Evolutionary conservation across 2,113 vertebrate species (phyloP).

Genomic region (Onychorhynchus coronatus): DNA sequence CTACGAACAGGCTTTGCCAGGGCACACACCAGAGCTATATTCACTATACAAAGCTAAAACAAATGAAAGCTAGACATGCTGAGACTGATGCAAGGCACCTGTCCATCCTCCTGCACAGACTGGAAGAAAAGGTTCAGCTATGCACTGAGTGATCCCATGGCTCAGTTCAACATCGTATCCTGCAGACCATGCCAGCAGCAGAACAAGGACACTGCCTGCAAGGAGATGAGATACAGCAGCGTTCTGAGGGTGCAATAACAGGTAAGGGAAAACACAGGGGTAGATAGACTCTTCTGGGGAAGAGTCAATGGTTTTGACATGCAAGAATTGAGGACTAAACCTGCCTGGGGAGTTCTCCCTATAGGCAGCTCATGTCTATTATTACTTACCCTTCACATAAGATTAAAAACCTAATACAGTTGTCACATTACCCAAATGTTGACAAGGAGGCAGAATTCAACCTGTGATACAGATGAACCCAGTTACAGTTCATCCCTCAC

Average conservation of each 20-base stretch:
- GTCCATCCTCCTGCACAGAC: not conserved
- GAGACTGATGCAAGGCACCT: not conserved
- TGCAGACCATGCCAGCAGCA: not conserved
- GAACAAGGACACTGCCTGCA: not conserved
- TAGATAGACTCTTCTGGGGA: not conserved
- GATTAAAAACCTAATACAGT: not conserved
- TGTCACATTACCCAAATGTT: not conserved
- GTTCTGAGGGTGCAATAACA: accelerated
- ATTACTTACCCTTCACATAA: not conserved
- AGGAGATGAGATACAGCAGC: not conserved
- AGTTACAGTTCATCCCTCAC: not conserved
- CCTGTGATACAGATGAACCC: not conserved
- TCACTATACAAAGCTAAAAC: not conserved
- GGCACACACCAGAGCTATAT: not conserved
- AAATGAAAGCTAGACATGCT: not conserved
- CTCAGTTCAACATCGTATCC: not conserved
- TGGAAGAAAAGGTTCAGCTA: not conserved
- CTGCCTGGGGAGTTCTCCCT: not conserved
- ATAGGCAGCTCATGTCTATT: not conserved
- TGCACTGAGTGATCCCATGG: not conserved
- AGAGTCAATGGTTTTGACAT: accelerated
- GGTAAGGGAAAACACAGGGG: not conserved
- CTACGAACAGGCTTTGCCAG: not conserved
- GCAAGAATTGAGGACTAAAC: not conserved
- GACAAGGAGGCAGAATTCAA: not conserved